Percentiles rank a stretch among this genome's conserved stretches.
phyloP scores from a whole-genome alignment of 2,113 vertebrate species.

The Condylura cristata region DNA sequence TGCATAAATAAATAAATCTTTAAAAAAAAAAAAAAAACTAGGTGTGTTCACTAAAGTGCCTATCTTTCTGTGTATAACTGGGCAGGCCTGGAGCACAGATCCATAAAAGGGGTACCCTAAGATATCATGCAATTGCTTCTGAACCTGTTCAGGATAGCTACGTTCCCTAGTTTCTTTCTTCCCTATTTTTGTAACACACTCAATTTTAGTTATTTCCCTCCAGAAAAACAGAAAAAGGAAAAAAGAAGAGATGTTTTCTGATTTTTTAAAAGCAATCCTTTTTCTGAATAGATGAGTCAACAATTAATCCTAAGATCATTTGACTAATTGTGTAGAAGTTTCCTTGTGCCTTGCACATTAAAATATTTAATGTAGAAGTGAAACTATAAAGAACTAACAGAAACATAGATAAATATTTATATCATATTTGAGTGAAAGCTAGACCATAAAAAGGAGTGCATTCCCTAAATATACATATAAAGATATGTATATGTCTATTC shows the following conservation, averaged over 20 bases:
- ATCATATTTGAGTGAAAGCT: not conserved
- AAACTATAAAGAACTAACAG: not conserved
- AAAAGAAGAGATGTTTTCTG: not conserved
- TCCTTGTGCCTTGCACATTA: not conserved
- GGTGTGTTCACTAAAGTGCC: not conserved
- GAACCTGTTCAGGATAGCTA: not conserved
- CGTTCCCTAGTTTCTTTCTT: not conserved
- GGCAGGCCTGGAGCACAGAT: not conserved
- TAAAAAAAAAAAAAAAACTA: no score
- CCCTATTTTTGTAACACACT: not conserved
- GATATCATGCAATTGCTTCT: not conserved
- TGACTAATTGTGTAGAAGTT: not conserved
- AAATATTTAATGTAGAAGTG: not conserved
- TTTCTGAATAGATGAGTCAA: not conserved
- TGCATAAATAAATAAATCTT: no score
- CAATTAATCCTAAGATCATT: not conserved
- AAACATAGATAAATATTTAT: not conserved
- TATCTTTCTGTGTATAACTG: not conserved
- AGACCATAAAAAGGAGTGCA: not conserved
- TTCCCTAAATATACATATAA: not conserved
- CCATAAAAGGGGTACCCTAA: not conserved
- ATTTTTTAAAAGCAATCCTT: not conserved
- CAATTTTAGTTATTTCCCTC: not conserved
- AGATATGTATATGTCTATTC: not conserved
- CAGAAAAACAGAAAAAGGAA: not conserved